These are phyloP conservation scores for Samia ricini DNA, from an alignment of 1,140 invertebrate genomes.

Conservation along the genomic window DNA sequence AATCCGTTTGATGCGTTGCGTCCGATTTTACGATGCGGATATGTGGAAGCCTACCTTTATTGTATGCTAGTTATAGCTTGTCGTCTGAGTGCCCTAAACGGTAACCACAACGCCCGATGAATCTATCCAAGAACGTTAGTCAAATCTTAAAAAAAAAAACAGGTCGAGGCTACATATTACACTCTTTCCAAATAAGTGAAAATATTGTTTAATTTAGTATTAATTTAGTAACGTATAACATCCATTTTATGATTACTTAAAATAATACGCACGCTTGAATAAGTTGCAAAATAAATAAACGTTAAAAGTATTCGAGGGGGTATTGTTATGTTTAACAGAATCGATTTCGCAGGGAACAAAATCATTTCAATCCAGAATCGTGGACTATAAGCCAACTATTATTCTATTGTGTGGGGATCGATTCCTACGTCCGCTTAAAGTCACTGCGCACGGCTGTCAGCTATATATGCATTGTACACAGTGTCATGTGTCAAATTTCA, in stretches of 20 bases:
- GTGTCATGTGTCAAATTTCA: conserved; percentile 26
- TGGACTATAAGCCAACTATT: conserved; percentile 23
- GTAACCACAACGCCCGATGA: too few relatives aligned
- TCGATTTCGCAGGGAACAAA: conserved; percentile 51
- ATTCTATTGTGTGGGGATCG: conserved; percentile 18
- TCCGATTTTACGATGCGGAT: too few relatives aligned
- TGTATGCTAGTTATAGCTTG: too few relatives aligned
- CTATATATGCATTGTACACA: conserved; percentile 14
- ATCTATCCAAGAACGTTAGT: too few relatives aligned
- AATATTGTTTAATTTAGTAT: too few relatives aligned
- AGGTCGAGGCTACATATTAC: too few relatives aligned
- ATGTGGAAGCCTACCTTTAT: too few relatives aligned
- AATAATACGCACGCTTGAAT: not conserved
- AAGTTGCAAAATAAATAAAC: not conserved
- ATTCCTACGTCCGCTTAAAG: conserved; percentile 26
- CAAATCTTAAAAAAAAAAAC: too few relatives aligned
- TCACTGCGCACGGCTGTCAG: conserved; percentile 24
- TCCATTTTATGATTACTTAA: not conserved
- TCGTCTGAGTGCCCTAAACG: too few relatives aligned
- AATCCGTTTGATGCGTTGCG: too few relatives aligned
- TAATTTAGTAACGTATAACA: too few relatives aligned
- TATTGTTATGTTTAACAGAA: conserved; percentile 30
- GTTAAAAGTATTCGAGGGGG: not conserved
- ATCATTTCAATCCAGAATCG: conserved; percentile 19
- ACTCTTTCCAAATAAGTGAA: too few relatives aligned